These are phyloP conservation scores for Myrmophylax atrothorax DNA, from an alignment of 2,113 vertebrate species.

Conservation along the genomic window DNA sequence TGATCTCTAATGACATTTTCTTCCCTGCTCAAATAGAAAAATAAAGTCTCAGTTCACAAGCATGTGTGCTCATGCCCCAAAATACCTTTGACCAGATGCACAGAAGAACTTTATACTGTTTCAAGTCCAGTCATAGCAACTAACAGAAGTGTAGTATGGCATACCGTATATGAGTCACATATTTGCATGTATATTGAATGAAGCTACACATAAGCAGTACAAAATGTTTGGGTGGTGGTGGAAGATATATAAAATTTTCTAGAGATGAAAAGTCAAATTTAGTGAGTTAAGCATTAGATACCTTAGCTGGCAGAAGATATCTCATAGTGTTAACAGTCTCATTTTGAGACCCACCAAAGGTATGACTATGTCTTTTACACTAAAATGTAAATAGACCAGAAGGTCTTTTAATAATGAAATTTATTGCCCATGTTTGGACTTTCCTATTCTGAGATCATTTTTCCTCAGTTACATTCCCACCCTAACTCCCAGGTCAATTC, in stretches of 20 bases:
- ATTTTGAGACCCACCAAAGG: not conserved
- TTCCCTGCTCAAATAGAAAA: not conserved
- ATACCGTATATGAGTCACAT: not conserved
- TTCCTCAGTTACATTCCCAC: not conserved
- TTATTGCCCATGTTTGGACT: not conserved
- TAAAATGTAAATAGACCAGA: not conserved
- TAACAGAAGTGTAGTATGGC: not conserved
- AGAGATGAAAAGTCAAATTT: not conserved
- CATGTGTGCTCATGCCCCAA: not conserved
- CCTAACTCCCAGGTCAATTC: not conserved
- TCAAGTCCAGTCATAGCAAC: not conserved
- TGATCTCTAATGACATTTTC: not conserved
- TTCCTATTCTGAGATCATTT: not conserved
- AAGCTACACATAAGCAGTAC: not conserved
- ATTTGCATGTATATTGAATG: not conserved
- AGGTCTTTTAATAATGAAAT: not conserved
- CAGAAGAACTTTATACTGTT: not conserved
- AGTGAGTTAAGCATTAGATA: not conserved
- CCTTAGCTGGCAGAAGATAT: not conserved
- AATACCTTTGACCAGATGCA: not conserved
- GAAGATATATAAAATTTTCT: not conserved
- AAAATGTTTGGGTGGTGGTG: fast-evolving
- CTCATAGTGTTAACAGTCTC: not conserved
- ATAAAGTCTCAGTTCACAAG: not conserved
- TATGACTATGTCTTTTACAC: not conserved